Percentiles rank a stretch among this genome's conserved stretches.
Evolutionary conservation across 2,113 vertebrate genomes (phyloP).

Genomic region (Cervus canadensis): DNA sequence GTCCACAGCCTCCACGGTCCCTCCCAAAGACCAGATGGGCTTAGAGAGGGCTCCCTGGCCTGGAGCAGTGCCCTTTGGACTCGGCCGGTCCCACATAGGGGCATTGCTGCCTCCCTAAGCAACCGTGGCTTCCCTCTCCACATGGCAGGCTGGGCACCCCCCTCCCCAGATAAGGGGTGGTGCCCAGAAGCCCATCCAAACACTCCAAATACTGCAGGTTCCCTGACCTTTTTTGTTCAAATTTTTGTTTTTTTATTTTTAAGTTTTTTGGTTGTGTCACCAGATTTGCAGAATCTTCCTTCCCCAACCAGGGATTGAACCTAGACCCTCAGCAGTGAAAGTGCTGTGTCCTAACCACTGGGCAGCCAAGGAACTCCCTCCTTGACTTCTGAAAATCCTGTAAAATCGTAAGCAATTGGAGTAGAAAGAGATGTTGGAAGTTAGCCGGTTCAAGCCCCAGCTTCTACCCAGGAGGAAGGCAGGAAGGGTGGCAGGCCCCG

Average conservation of each 20-base stretch:
- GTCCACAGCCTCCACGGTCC: not conserved
- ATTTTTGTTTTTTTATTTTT: not conserved
- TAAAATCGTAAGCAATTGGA: not conserved
- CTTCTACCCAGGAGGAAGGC: not conserved
- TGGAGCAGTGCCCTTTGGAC: slow-evolving; percentile 11
- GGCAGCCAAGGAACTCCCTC: not conserved
- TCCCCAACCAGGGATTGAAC: not conserved
- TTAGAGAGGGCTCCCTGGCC: accelerated
- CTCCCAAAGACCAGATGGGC: not conserved
- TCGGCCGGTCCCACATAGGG: not conserved
- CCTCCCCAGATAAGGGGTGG: accelerated
- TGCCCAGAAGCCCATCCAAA: too few species aligned
- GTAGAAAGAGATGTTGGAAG: not conserved
- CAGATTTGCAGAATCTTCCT: not conserved
- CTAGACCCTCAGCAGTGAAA: not conserved
- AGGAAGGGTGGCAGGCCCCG: too few species aligned
- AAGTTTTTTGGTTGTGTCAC: not conserved
- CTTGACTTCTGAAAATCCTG: not conserved
- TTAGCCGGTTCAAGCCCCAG: not conserved
- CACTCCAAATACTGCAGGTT: not conserved
- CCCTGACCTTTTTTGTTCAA: not conserved
- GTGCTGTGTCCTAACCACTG: not conserved
- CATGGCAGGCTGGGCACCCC: not conserved
- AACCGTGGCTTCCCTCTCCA: not conserved
- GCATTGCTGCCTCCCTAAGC: slow-evolving; percentile 6